Conservation (phyloP, 92 coral and sea anemone genomes). For the Virgularia gustaviana region DNA sequence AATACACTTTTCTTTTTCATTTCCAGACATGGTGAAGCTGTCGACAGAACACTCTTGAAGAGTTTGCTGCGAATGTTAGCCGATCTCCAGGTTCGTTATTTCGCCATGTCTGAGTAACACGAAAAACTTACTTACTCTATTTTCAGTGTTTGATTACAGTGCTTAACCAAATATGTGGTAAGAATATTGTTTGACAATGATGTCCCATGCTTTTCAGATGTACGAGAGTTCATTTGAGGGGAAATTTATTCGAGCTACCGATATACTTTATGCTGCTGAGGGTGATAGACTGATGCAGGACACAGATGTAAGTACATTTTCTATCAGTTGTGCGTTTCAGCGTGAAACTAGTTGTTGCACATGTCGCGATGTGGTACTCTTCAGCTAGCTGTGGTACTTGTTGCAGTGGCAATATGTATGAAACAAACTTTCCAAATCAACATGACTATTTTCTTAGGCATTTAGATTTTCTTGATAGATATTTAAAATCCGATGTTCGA, state of each 20-base stretch:
- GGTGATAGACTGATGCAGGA: constrained; percentile 99
- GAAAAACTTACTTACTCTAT: neutral
- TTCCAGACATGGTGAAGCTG: constrained; percentile 93
- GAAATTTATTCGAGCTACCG: constrained; percentile 80
- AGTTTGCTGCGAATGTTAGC: constrained; percentile 96
- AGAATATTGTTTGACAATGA: neutral
- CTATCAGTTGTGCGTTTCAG: no score
- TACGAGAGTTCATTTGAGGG: constrained; percentile 90
- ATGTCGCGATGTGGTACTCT: no score
- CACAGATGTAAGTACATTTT: constrained; percentile 96
- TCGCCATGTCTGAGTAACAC: neutral
- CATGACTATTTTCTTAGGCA: neutral
- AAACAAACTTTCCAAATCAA: neutral
- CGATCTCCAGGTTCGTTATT: constrained; percentile 78
- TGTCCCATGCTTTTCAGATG: constrained; percentile 64
- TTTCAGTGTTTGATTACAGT: neutral
- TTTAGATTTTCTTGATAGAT: no score
- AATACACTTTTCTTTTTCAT: neutral
- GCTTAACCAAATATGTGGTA: neutral
- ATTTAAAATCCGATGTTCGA: no score
- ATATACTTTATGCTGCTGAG: constrained; percentile 84
- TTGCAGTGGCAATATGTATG: neutral
- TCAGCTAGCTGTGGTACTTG: no score
- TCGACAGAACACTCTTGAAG: constrained; percentile 82
- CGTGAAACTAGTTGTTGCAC: no score